Base-by-base conservation (phyloP, 1,140 invertebrate species). In the Anthonomus grandis region DNA sequence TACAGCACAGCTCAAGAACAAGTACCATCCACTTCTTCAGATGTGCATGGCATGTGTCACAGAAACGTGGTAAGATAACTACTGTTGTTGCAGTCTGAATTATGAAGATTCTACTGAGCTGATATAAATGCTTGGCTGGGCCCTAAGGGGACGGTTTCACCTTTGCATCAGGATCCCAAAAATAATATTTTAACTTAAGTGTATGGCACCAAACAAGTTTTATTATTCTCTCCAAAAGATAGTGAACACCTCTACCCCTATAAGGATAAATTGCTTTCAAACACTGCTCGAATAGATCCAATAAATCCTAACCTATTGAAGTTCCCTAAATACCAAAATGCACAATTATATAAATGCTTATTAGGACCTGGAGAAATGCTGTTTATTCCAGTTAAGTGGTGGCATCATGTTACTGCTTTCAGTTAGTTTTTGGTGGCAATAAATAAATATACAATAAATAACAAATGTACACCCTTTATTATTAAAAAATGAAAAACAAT, bases 101-200 rank as follows among this genome's bases (percentile, higher is more conserved):
- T 73, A 70, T 45, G 70, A 75, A 9, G 74, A 79, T 49, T 76
- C 80, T 49, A 70, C 75, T 36, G 75, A 77, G 42, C 80, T 82
- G 92, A 91, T 66, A 87, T 98, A 27, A 98, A 98, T 79, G 91
- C 91, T 2, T 99, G 95, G 93, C 91, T 98, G 78, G 97, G 97
- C 12, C 97, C 97, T n/a, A 76, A 78, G 65, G 87, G 88, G 5
- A 99, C 97, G 1, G 79, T 98, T 10, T 98, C 95, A 2, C 95
- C 97, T 10, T 76, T 98, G 17, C 97, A 99, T 78, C 85, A 86
- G 74, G 97, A 99, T 78, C 92, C 92, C 0, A 96, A 97, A 74
- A 89, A 96, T 69, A 99, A 99, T 78, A 77, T 98, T 57, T 74
- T 98, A 2, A 83, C 85, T 59, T 93, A 96, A 76, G 83, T 92